Percentiles rank a stretch among this genome's conserved stretches.
Conservation (phyloP, 2,888 invertebrate species). For the Melieria omissa region DNA sequence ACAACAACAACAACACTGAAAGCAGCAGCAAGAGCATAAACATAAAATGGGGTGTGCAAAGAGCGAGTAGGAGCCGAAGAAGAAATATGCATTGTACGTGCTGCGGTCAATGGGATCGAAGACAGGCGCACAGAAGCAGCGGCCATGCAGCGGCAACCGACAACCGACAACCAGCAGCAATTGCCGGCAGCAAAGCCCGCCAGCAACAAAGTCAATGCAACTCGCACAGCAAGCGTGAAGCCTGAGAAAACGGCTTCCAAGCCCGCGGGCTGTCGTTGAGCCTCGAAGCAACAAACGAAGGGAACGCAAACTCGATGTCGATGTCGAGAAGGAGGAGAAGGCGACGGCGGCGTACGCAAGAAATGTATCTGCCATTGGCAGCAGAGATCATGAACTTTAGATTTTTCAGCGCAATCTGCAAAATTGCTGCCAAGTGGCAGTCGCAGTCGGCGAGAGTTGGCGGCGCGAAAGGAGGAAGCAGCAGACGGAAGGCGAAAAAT, state of each 20-base stretch:
- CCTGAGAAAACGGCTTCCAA: neutral
- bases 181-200: neutral
- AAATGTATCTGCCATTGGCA: conserved; percentile 47
- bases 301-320: neutral
- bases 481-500: neutral
- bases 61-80: too few species aligned
- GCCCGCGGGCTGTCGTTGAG: conserved; percentile 20
- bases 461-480: neutral
- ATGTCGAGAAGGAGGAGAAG: neutral
- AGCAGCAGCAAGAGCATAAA: too few species aligned
- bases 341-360: neutral
- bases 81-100: conserved; percentile 51
- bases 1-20: too few species aligned
- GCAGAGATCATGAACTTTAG: conserved; percentile 56
- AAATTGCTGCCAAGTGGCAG: conserved; percentile 37
- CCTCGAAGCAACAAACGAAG: conserved; percentile 17
- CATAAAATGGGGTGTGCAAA: too few species aligned
- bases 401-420: conserved; percentile 42
- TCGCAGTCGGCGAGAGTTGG: conserved; percentile 14
- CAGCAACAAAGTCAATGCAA: too few species aligned
- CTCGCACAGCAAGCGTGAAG: neutral
- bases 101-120: conserved; percentile 50
- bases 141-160: conserved; percentile 26
- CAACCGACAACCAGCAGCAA: conserved; percentile 6
- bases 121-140: conserved; percentile 39